Conservation (phyloP, 2,797 vertebrate genomes). For the Delichon dasypus region DNA sequence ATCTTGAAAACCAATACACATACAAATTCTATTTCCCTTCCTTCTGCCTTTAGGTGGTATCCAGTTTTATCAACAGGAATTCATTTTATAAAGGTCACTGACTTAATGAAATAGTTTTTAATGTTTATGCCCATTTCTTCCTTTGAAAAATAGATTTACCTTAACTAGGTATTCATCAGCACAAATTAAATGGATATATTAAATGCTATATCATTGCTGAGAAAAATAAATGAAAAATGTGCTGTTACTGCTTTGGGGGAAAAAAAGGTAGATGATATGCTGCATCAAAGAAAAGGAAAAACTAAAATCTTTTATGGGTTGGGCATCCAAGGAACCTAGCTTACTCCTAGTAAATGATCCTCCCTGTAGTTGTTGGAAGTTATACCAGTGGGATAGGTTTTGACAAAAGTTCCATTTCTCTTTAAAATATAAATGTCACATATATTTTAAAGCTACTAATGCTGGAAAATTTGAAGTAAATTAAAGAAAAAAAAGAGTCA, state of each 20-base stretch:
- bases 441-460: neutral
- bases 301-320: neutral
- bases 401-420: neutral
- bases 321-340: neutral
- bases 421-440: neutral
- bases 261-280: neutral
- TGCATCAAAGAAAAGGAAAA: neutral
- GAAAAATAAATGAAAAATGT: conserved; percentile 19
- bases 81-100: conserved; percentile 62
- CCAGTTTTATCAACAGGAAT: conserved; percentile 41
- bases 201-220: neutral
- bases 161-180: conserved; percentile 46
- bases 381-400: neutral
- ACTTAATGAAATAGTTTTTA: conserved; percentile 63
- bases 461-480: neutral
- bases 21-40: conserved; percentile 38
- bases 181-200: conserved; percentile 42
- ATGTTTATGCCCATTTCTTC: neutral
- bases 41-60: conserved; percentile 23
- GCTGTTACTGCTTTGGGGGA: neutral
- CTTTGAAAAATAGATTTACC: conserved; percentile 59
- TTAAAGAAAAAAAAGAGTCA: neutral
- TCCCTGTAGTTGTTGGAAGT: neutral
- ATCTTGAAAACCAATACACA: conserved; percentile 20
- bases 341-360: neutral